Base-by-base conservation (phyloP, 1,140 invertebrate genomes). In the Druon quercuslanigerum region DNA sequence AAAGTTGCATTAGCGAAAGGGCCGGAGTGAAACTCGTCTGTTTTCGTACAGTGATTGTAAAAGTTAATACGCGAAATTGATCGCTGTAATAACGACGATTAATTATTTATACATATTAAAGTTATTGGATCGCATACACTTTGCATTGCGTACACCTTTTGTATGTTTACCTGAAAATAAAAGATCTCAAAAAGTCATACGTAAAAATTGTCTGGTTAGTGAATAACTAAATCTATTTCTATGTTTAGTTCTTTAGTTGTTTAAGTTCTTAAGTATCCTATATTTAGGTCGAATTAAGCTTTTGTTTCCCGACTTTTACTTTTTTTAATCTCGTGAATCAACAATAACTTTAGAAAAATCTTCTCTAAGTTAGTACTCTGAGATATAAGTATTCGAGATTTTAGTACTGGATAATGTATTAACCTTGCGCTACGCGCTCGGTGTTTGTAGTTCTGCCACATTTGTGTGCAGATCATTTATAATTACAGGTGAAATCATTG, bases 121-220 rank as follows among this genome's bases (percentile, higher is more conserved):
- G 79, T 84, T 85, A 82, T 87, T 83, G 77, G 77, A 87, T 83
- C 83, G 81, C 84, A 88, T 84, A 84, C 79, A 85, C 80, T 84
- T 83, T 75, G 83, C 83, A 86, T 86, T 84, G 82, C 85, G 83
- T 87, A 87, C 82, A 85, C 83, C 83, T 88, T 87, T 89, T 88
- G 86, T 89, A 87, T 87, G 84, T 86, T 89, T 85, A 86, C 82
- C 84, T 86, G 86, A 89, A 76, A 88, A 88, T 88, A 88, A 89
- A 88, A 86, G 87, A 88, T 89, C 87, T 88, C 86, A 88, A 82
- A 87, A 83, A 84, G 40, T 79, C 79, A 82, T 76, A 81, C 51
- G 11, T 66, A 66, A 40, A 40, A n/a, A 16, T 46, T 13, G 40
- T 46, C 11, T 66, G 40, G 3, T 33, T 33, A 20, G 57, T 25